Conservation (phyloP, 2,797 vertebrate genomes). For the Bufotes viridis region DNA sequence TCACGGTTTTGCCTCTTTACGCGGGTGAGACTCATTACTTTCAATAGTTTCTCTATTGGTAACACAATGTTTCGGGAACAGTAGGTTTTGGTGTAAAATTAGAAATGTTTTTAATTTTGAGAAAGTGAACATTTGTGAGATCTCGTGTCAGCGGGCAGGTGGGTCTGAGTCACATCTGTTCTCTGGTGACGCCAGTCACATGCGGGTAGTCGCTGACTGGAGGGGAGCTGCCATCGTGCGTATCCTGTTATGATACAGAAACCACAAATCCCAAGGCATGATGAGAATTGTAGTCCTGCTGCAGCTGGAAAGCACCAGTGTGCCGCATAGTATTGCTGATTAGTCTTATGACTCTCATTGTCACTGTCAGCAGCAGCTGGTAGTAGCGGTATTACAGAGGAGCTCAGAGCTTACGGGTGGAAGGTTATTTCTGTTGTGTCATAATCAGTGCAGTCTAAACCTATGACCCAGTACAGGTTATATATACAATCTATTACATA, state of each 20-base stretch:
- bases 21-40: too few relatives aligned
- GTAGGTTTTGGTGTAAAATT: not conserved
- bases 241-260: not conserved
- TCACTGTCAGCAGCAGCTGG: not conserved
- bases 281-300: not conserved
- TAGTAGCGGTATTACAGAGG: not conserved
- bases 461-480: not conserved
- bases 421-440: not conserved
- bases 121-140: not conserved
- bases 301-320: not conserved
- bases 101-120: not conserved
- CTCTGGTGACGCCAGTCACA: not conserved
- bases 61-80: not conserved
- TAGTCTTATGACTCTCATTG: not conserved
- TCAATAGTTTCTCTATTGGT: not conserved
- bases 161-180: not conserved
- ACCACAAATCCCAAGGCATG: not conserved
- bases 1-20: too few relatives aligned
- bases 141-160: not conserved
- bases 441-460: not conserved
- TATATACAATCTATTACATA: not conserved
- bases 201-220: not conserved
- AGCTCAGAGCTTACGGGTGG: not conserved
- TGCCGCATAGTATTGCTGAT: not conserved
- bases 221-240: not conserved